Percentiles rank a stretch among this genome's conserved stretches.
phyloP scores from a whole-genome alignment of 2,888 invertebrate genomes.

The Scaptomyza caliginosa region DNA sequence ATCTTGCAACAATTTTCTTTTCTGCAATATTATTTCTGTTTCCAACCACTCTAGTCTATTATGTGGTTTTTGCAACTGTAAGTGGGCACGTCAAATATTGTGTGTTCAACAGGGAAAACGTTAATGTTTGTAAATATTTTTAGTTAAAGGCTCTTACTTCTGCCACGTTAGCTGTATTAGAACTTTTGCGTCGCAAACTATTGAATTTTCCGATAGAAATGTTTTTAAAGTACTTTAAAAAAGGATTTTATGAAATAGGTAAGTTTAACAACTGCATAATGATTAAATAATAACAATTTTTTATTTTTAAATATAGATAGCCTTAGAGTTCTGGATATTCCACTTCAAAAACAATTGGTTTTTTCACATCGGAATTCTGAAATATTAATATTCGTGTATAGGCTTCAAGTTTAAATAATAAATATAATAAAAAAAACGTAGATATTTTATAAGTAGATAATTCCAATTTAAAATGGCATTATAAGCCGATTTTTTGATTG shows the following conservation, averaged over 20 bases:
- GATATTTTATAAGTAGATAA: neutral
- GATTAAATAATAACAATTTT: neutral
- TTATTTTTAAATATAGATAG: slow-evolving; percentile 33
- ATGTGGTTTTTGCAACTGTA: slow-evolving; percentile 83
- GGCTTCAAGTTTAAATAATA: slow-evolving; percentile 32
- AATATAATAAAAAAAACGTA: slow-evolving; percentile 1
- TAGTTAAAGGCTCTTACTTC: slow-evolving; percentile 46
- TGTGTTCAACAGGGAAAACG: neutral
- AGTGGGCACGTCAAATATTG: slow-evolving; percentile 29
- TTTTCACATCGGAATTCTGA: slow-evolving; percentile 39
- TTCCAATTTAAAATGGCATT: neutral
- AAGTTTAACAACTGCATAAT: slow-evolving; percentile 6
- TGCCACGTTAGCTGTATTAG: slow-evolving; percentile 66
- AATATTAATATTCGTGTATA: slow-evolving; percentile 44
- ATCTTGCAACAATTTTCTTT: slow-evolving; percentile 83
- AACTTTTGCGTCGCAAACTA: slow-evolving; percentile 73
- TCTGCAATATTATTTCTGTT: slow-evolving; percentile 82
- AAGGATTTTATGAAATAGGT: slow-evolving; percentile 79
- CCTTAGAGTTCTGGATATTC: slow-evolving; percentile 49
- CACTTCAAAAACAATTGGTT: slow-evolving; percentile 32
- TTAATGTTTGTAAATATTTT: neutral
- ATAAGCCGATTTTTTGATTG: neutral
- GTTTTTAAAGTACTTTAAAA: slow-evolving; percentile 74
- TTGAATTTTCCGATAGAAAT: slow-evolving; percentile 80
- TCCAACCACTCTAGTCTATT: slow-evolving; percentile 83